Base-by-base conservation (phyloP, 2,797 vertebrate genomes). In the Hemibagrus guttatus region DNA sequence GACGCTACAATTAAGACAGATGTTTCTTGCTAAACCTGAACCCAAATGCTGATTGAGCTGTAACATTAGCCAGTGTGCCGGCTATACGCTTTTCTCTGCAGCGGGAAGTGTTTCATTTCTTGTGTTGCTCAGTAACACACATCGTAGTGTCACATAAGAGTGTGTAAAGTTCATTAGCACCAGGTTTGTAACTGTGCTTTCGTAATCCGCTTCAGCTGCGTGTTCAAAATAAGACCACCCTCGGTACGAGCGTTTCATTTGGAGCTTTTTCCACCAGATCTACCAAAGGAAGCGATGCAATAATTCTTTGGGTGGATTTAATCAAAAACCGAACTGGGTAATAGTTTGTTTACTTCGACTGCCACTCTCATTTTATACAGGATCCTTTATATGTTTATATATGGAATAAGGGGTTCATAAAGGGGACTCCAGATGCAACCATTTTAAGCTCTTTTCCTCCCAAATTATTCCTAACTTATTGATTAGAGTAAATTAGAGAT, bases 101-200 rank as follows among this genome's bases (percentile, higher is more conserved):
- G 78, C 19, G 35, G 83, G 86, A 87, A 81, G 80, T 85, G 83
- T 84, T 87, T 85, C 11, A 81, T 85, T 81, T 81, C 64, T 84
- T 85, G 49, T 42, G 42, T 85, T 54, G 76, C 58, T 68, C 72
- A 63, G 59, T 31, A 87, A 64, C 66, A 64, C 56, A 46, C 66
- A 26, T 84, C n/a, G 42, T 64, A 46, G 56, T n/a, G 16, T 75
- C 31, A 39, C 39, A 46, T n/a, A 59, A 39, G 46, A 35, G 75
- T 61, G 82, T 39, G 58, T 81, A 12, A 64, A 35, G 86, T 84
- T 84, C 16, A 11, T 84, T 59, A 63, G 13, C 54, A 21, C n/a
- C 68, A 59, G 56, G 35, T 49, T 84, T 21, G 35, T 31, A 66
- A 46, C 71, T 56, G 28, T 68, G 69, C 59, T 76, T 68, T 31